These are phyloP conservation scores for Pseudomyrmex flavicornis DNA, from an alignment of 1,140 invertebrate species.

Conservation along the genomic window DNA sequence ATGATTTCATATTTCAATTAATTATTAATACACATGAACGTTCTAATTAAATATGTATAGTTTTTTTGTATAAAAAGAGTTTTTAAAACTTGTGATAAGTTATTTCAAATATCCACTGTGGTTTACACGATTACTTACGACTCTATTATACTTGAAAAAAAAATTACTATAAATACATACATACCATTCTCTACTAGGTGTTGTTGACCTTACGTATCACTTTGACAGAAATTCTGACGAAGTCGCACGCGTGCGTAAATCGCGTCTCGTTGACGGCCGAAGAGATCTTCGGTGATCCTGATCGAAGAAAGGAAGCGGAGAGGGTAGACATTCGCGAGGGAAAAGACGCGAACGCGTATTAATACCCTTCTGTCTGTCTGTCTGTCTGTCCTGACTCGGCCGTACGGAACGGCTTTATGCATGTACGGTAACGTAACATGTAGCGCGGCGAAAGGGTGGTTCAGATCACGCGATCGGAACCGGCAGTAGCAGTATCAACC, in stretches of 20 bases:
- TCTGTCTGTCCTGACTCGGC: slow-evolving; percentile 44
- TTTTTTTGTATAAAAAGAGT: no score
- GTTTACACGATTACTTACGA: no score
- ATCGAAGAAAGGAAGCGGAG: slow-evolving; percentile 5
- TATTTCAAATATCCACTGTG: no score
- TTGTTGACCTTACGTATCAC: slow-evolving; percentile 3
- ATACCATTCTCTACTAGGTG: no score
- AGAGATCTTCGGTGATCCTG: slow-evolving; percentile 2
- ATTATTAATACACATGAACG: no score
- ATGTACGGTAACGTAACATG: slow-evolving; percentile 63
- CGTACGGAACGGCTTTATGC: slow-evolving; percentile 47
- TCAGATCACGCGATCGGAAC: slow-evolving; percentile 81
- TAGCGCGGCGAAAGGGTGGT: slow-evolving; percentile 74
- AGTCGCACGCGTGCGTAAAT: slow-evolving; percentile 25
- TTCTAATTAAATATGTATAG: no score
- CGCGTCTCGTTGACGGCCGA: slow-evolving; percentile 8
- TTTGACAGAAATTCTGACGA: slow-evolving; percentile 40
- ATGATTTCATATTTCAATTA: no score
- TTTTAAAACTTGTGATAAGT: no score
- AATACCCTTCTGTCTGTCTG: slow-evolving; percentile 58
- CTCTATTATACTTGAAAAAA: no score
- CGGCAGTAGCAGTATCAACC: slow-evolving; percentile 78
- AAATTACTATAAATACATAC: neutral
- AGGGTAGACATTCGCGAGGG: neutral
- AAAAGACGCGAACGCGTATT: slow-evolving; percentile 43